Evolutionary conservation across 2,797 vertebrate species (phyloP).

Genomic region (Falco cherrug): DNA sequence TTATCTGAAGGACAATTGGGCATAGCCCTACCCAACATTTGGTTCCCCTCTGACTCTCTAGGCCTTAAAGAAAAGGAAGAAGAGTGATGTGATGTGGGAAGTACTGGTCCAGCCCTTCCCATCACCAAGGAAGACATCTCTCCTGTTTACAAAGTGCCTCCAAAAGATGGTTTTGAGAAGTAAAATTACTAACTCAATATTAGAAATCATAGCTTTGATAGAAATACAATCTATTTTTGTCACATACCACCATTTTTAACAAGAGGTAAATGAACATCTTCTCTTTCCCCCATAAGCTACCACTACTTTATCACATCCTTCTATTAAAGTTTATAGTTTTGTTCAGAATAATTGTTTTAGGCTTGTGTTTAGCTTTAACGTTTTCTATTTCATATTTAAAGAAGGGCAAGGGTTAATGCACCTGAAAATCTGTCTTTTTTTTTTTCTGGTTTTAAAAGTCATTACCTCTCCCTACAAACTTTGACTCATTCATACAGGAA

Average conservation of each 20-base stretch:
- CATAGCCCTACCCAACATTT: neutral
- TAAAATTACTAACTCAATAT: neutral
- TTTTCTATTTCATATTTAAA: neutral
- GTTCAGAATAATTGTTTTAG: neutral
- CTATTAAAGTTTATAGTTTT: neutral
- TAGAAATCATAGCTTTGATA: neutral
- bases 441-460: neutral
- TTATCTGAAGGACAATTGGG: neutral
- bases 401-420: fast-evolving
- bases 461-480: neutral
- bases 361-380: neutral
- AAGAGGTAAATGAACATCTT: neutral
- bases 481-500: neutral
- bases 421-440: neutral
- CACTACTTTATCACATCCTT: neutral
- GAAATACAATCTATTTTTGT: neutral
- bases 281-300: neutral
- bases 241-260: neutral
- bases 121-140: neutral
- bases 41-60: neutral
- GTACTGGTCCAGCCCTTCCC: neutral
- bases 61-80: neutral
- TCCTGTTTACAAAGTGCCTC: neutral
- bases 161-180: neutral
- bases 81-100: neutral